Evolutionary conservation across 2,797 vertebrate genomes (phyloP).

Genomic region (Garrulus glandarius): DNA sequence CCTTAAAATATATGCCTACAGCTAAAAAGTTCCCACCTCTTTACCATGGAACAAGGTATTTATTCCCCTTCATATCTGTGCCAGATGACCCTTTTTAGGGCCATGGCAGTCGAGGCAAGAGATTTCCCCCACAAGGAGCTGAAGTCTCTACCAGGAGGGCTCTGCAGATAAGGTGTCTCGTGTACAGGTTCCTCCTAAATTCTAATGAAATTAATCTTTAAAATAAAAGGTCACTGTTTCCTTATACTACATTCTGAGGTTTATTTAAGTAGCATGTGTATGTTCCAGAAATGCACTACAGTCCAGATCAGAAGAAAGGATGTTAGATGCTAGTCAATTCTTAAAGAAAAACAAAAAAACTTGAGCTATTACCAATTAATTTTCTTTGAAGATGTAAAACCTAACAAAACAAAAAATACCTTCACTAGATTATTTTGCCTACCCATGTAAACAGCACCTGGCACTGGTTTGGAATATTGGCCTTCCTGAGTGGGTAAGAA

Average conservation of each 20-base stretch:
- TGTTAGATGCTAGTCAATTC: not conserved
- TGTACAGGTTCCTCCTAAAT: not conserved
- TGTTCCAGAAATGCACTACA: not conserved
- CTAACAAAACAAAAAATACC: not conserved
- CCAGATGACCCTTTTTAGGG: not conserved
- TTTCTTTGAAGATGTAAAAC: slow-evolving; percentile 43
- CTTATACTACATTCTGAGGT: not conserved
- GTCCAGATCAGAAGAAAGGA: not conserved
- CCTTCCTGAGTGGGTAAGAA: not conserved
- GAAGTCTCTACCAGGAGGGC: not conserved
- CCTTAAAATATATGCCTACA: not conserved
- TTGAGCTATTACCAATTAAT: slow-evolving; percentile 14
- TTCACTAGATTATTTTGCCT: not conserved
- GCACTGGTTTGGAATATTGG: not conserved
- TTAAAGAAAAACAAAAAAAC: not conserved
- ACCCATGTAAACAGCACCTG: not conserved
- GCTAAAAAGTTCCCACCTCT: not conserved
- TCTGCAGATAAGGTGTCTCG: not conserved
- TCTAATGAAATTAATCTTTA: not conserved
- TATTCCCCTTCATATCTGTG: not conserved
- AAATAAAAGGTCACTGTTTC: not conserved
- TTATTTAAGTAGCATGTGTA: not conserved
- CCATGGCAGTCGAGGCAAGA: fast-evolving
- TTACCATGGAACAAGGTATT: not conserved
- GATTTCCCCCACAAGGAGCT: not conserved